phyloP scores from a whole-genome alignment of 2,113 vertebrate species.

The Cathartes aura region DNA sequence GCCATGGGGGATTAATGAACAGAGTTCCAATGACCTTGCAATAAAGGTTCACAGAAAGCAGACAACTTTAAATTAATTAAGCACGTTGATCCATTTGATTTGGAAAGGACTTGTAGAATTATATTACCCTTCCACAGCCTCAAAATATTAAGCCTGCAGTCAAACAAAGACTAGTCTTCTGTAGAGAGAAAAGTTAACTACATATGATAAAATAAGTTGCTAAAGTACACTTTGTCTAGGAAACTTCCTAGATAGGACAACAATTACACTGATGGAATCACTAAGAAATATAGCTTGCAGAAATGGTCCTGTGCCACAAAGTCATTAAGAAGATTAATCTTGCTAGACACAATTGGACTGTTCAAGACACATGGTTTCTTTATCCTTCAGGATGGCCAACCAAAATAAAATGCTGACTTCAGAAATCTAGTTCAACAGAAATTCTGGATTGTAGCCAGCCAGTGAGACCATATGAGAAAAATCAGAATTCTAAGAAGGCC shows the following conservation, averaged over 20 bases:
- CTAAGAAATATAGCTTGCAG: not conserved
- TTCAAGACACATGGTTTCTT: not conserved
- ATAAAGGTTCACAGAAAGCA: not conserved
- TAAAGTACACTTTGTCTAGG: not conserved
- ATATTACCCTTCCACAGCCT: not conserved
- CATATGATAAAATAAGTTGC: not conserved
- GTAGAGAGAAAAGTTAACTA: not conserved
- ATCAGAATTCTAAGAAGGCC: not conserved
- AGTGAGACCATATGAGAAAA: not conserved
- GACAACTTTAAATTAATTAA: not conserved
- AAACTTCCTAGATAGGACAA: not conserved
- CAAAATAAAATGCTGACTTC: not conserved
- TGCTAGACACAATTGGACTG: not conserved
- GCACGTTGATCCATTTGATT: not conserved
- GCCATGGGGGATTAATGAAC: not conserved
- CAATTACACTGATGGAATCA: not conserved
- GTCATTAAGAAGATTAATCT: not conserved
- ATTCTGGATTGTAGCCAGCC: not conserved
- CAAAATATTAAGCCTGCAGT: not conserved
- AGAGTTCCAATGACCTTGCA: not conserved
- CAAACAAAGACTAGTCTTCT: not conserved
- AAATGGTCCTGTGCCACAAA: not conserved
- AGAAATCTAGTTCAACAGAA: not conserved
- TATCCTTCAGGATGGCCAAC: not conserved
- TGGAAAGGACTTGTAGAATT: not conserved